Percentiles rank a stretch among this genome's conserved stretches.
Conservation (phyloP, 2,888 invertebrate species). For the Gymnosoma rotundatum region DNA sequence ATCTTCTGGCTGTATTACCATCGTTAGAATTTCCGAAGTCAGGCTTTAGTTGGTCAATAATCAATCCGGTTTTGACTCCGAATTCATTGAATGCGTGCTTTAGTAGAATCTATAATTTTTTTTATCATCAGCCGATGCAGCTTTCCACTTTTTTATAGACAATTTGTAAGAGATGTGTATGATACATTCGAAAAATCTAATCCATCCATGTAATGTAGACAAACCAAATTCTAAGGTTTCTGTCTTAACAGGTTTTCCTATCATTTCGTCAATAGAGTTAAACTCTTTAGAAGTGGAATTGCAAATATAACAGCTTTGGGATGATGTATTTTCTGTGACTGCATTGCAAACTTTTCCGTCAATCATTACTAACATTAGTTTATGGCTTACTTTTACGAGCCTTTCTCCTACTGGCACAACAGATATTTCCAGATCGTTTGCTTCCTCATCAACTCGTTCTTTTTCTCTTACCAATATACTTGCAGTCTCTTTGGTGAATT, state of each 20-base stretch:
- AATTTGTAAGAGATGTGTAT: constrained; percentile 19
- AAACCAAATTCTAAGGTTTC: too few species aligned
- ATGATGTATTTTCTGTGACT: too few species aligned
- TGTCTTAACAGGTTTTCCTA: constrained; percentile 6
- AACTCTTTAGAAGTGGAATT: constrained; percentile 20
- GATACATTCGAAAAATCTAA: constrained; percentile 19
- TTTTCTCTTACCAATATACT: constrained; percentile 2
- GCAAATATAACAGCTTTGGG: not conserved
- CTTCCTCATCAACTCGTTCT: constrained; percentile 8
- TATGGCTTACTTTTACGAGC: too few species aligned
- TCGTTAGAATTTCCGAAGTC: too few species aligned
- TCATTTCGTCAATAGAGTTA: constrained; percentile 19
- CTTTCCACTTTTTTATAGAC: too few species aligned
- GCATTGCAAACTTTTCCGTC: too few species aligned
- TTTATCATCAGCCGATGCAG: constrained; percentile 3
- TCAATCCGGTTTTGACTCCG: constrained; percentile 3
- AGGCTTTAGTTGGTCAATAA: constrained; percentile 17
- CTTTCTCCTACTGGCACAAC: constrained; percentile 18
- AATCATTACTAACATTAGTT: too few species aligned
- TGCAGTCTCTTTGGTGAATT: constrained; percentile 1
- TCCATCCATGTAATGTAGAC: not conserved
- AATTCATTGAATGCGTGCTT: too few species aligned
- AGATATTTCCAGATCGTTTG: constrained; percentile 1
- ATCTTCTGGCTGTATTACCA: too few species aligned
- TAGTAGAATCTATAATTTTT: too few species aligned